Base-by-base conservation (phyloP, 2,888 invertebrate species). In the Cepaea hortensis region DNA sequence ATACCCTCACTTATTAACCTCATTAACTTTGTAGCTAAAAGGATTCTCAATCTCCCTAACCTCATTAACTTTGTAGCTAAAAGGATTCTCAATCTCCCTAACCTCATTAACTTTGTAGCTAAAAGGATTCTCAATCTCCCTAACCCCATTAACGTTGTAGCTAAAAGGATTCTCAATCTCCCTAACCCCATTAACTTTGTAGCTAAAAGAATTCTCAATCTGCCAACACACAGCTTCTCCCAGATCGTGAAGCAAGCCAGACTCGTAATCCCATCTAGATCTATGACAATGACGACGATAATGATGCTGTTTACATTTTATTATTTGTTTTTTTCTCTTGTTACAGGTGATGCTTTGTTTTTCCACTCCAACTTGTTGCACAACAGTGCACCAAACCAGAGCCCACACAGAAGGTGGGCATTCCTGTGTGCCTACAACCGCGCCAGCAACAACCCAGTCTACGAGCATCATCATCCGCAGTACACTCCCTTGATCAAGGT, bases 291-390 rank as follows among this genome's bases (percentile, higher is more conserved):
- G 48, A 15, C 9, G n/a, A 50, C 7, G 18, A 75, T 55, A 13
- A 35, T 76, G 20, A 7, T 62, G 0, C 61, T 76, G 7, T 72
- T 72, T 23, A 23, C 7, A 23, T 72, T 0, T 23, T 20, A 23
- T 72, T 23, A n/a, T 23, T 72, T 48, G 62, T 13, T 20, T 2
- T 55, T 20, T 48, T 13, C 76, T 46, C 2, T 46, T 76, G 18
- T 84, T 87, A 0, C 88, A 93, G 93, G 94, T 9, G 94, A 93
- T 88, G 93, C 91, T 6, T 88, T 94, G 80, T 93, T 93, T 85
- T 93, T 93, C 87, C 93, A 93, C 89, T 91, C 90, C 87, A 93
- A 94, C 85, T 88, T 93, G 70, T 90, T 94, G 11, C 93, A 94
- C 89, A 92, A 90, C 35, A 93, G 93, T 83, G 91, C 90, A 72